A percentile compares a stretch with the other conserved stretches of the same genome.
phyloP scores from a whole-genome alignment of 1,140 invertebrate genomes.

The Eupeodes corollae region DNA sequence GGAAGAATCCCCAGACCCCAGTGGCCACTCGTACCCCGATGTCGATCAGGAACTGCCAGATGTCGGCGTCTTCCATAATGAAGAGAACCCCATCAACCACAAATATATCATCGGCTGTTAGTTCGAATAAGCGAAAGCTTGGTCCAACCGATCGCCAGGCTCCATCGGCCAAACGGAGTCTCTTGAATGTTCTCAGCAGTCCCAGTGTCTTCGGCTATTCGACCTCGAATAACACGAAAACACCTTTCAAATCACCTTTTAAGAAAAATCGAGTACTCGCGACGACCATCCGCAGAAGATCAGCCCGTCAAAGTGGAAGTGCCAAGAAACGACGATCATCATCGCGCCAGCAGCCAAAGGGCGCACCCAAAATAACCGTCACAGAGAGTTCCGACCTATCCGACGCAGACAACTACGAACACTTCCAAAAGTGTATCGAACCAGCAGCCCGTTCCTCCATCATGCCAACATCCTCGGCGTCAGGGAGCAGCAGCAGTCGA shows the following conservation, averaged over 20 bases:
- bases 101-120: not conserved
- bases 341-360: not conserved
- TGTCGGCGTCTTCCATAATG: constrained; percentile 20
- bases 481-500: too few relatives aligned
- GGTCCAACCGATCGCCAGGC: not conserved
- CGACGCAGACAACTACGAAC: constrained; percentile 10
- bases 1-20: constrained; percentile 21
- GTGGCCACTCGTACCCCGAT: constrained; percentile 19
- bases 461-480: constrained; percentile 4
- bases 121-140: constrained; percentile 13
- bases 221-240: not conserved
- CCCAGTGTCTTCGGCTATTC: not conserved
- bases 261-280: constrained; percentile 21
- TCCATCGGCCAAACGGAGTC: constrained; percentile 20
- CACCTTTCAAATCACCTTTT: constrained; percentile 14
- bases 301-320: constrained; percentile 15
- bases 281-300: constrained; percentile 20
- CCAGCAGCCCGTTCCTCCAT: constrained; percentile 22
- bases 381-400: constrained; percentile 2
- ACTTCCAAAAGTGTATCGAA: constrained; percentile 22
- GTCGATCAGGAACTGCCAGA: constrained; percentile 16
- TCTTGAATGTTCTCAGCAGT: constrained; percentile 10
- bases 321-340: constrained; percentile 3
- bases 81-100: constrained; percentile 22
- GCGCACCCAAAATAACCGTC: constrained; percentile 11